Base-by-base conservation (phyloP, 2,113 vertebrate genomes). In the Colossoma macropomum region DNA sequence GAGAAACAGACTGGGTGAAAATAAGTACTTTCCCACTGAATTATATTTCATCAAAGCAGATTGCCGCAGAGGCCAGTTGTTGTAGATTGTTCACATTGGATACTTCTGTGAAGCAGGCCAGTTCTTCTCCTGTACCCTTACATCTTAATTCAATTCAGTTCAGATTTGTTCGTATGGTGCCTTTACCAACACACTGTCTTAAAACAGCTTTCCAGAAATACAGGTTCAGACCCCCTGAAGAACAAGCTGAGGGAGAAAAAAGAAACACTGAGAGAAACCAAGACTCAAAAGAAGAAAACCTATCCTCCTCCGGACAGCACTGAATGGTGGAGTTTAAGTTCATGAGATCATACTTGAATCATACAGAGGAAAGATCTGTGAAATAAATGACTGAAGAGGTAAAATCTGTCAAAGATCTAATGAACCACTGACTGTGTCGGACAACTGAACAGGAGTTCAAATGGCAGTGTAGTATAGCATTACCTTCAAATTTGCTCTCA, bases 21-120 rank as follows among this genome's bases (percentile, higher is more conserved):
- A 89, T 84, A 16, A 25, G 79, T 74, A 68, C 82, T 84, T 85
- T 72, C 56, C 16, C 84, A 92, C 92, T 92, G 78, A 92, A 92
- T 85, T 90, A 90, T 89, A 91, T 93, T 94, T 91, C 88, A 94
- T 93, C 91, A 92, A 92, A 94, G 90, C 88, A 84, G 59, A 34
- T 73, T 30, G 59, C 79, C 83, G 69, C 83, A 88, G 89, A 88
- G 79, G 70, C 52, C 70, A 79, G 70, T 88, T 88, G 83, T 54
- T 27, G 62, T 54, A 77, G 80, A 32, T 12, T 81, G 79, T 81
- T 75, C 6, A 45, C 27, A 3, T 48, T 62, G 27, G 73, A 72
- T 76, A 79, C 81, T 78, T 75, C 34, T 28, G 48, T n/a, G 41
- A 80, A 48, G 66, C 3, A 32, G 45, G 27, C 25, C 16, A 25